phyloP scores from a whole-genome alignment of 2,113 vertebrate genomes.

The Taurulus bubalis region DNA sequence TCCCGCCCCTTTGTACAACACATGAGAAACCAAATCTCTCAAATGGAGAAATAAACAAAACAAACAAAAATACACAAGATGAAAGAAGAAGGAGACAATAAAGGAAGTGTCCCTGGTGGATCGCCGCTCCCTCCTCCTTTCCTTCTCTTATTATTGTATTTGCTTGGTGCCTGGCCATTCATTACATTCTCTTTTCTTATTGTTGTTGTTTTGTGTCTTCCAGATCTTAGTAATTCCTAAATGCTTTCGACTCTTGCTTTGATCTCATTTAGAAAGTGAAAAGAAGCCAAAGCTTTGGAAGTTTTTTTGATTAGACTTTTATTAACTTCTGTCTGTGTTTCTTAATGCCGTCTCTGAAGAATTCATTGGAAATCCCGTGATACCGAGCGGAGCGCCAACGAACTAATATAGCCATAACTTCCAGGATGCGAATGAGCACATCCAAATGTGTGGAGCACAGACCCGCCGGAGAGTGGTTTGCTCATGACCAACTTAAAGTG shows the following conservation, averaged over 20 bases:
- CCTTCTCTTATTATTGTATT: constrained; percentile 74
- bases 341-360: constrained; percentile 74
- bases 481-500: background rate
- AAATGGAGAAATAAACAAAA: constrained; percentile 80
- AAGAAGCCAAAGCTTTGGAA: constrained; percentile 81
- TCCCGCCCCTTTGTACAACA: constrained; percentile 74
- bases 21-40: constrained; percentile 78
- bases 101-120: constrained; percentile 73
- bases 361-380: constrained; percentile 68
- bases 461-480: background rate
- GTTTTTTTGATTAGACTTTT: constrained; percentile 84
- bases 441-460: constrained; percentile 13
- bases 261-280: constrained; percentile 83
- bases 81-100: constrained; percentile 77
- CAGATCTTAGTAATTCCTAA: constrained; percentile 80
- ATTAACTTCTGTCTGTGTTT: constrained; percentile 75
- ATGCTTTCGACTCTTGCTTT: constrained; percentile 83
- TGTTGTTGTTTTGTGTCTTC: constrained; percentile 76
- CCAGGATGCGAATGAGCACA: background rate
- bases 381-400: constrained; percentile 36
- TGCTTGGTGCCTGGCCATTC: constrained; percentile 77
- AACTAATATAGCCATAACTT: constrained; percentile 55
- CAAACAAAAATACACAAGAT: constrained; percentile 78
- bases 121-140: constrained; percentile 71
- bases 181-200: constrained; percentile 70